Evolutionary conservation across 2,888 invertebrate species (phyloP), one percentile per base, ranked within the genome.

Genomic region (Hecatera dysodea): DNA sequence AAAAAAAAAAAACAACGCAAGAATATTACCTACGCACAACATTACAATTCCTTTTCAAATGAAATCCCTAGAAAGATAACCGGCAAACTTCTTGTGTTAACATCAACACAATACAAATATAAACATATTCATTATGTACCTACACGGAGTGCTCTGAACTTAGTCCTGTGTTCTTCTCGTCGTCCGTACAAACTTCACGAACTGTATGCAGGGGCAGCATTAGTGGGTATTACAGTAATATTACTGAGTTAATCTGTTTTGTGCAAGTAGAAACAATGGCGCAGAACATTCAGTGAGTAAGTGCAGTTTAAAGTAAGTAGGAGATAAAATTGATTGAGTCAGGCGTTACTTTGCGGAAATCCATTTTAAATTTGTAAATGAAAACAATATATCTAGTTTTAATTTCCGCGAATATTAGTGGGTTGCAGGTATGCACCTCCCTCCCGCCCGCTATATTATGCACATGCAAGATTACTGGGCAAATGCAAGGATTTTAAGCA

Each of bases 161-260:
- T 52, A 1, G 9, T 39, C 39, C 44, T 60, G 24, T n/a, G 9
- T 22, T 9, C 36, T n/a, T 17, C 22, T n/a, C n/a, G 8, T 33
- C 4, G 24, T 19, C 56, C 15, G 22, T 44, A 17, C 50, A 6
- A 80, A 69, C 60, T 61, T 46, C 33, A 8, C 15, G 4, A 44
- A 33, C 39, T 62, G 8, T 33, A 69, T 64, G 69, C 69, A 61
- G 33, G 17, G 24, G 19, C 12, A 27, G 55, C 12, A 64, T 73
- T 67, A 74, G 19, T 17, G 48, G n/a, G 33, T 75, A 59, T 62
- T 42, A 24, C 53, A 42, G 55, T 33, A 60, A 39, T 70, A 22
- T 33, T 80, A 53, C 39, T 12, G 36, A 65, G 56, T 52, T 76
- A 80, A 80, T 80, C 70, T 65, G 22, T 75, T 75, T 59, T 59